A percentile compares a stretch with the other conserved stretches of the same genome.
phyloP scores from a whole-genome alignment of 1,140 invertebrate species.

The Ladona fulva region DNA sequence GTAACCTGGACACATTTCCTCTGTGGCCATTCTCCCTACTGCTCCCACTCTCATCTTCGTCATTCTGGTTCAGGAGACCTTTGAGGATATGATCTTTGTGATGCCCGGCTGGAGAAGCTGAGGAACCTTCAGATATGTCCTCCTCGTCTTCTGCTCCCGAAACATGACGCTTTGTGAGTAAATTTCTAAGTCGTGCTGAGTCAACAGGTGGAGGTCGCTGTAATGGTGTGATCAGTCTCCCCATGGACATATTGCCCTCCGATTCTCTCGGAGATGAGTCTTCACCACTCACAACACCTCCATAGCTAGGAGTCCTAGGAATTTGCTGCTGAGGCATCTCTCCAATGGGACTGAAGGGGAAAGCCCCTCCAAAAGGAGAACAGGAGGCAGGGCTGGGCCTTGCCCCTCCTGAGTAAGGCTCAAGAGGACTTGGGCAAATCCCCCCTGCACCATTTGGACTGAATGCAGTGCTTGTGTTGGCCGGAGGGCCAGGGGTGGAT shows the following conservation, averaged over 20 bases:
- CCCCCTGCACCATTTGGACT: slow-evolving; percentile 35
- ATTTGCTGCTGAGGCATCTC: slow-evolving; percentile 32
- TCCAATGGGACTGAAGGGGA: slow-evolving; percentile 48
- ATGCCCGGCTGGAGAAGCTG: slow-evolving; percentile 30
- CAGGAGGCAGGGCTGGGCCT: slow-evolving; percentile 43
- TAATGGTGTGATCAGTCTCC: slow-evolving; percentile 25
- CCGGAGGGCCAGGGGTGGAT: slow-evolving; percentile 40
- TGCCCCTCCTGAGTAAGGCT: slow-evolving; percentile 33
- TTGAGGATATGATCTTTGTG: slow-evolving; percentile 58
- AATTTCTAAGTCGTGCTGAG: slow-evolving; percentile 54
- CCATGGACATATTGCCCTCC: slow-evolving; percentile 21
- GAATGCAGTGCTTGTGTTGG: slow-evolving; percentile 41
- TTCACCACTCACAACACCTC: slow-evolving; percentile 22
- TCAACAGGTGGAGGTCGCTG: slow-evolving; percentile 38
- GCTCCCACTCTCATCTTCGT: slow-evolving; percentile 56
- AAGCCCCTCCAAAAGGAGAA: slow-evolving; percentile 43
- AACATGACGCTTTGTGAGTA: slow-evolving; percentile 45
- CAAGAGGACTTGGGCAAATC: slow-evolving; percentile 37
- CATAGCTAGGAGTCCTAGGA: slow-evolving; percentile 22
- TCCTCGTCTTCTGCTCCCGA: slow-evolving; percentile 35
- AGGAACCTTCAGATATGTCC: slow-evolving; percentile 26
- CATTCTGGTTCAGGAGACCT: slow-evolving; percentile 67
- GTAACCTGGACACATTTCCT: slow-evolving; percentile 26
- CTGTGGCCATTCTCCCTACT: slow-evolving; percentile 27
- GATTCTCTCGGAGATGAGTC: slow-evolving; percentile 27